phyloP scores from a whole-genome alignment of 2,113 vertebrate species.

The Ramphastos sulfuratus region DNA sequence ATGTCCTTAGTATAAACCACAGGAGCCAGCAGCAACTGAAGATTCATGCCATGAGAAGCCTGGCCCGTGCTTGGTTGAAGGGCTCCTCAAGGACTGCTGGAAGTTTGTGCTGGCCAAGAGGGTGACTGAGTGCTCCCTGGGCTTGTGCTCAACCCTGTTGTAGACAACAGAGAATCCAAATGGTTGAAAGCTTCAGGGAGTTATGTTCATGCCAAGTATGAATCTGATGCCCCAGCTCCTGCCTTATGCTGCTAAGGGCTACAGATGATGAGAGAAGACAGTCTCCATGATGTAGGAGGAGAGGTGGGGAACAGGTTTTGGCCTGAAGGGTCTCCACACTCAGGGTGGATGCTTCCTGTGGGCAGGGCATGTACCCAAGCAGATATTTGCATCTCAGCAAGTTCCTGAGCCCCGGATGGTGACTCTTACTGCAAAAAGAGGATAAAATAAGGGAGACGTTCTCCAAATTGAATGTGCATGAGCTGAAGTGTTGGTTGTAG shows the following conservation, averaged over 20 bases:
- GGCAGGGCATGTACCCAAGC: rapidly evolving
- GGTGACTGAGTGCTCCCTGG: not conserved
- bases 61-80: not conserved
- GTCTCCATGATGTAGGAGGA: rapidly evolving
- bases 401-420: not conserved
- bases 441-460: not conserved
- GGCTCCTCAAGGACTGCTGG: not conserved
- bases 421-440: conserved; percentile 18
- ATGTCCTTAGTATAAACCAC: not conserved
- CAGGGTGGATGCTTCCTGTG: rapidly evolving
- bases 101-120: not conserved
- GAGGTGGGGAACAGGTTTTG: not conserved
- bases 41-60: not conserved
- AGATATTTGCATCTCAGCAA: not conserved
- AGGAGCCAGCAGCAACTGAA: not conserved
- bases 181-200: not conserved
- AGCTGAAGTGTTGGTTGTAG: not conserved
- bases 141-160: not conserved
- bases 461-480: not conserved
- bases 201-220: rapidly evolving
- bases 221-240: not conserved
- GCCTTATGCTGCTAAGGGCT: not conserved
- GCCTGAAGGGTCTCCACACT: not conserved
- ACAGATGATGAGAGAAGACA: not conserved
- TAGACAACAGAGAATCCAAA: not conserved